Evolutionary conservation across 2,113 vertebrate species (phyloP), one percentile per base, ranked within the genome.

Genomic region (Pimephales promelas): DNA sequence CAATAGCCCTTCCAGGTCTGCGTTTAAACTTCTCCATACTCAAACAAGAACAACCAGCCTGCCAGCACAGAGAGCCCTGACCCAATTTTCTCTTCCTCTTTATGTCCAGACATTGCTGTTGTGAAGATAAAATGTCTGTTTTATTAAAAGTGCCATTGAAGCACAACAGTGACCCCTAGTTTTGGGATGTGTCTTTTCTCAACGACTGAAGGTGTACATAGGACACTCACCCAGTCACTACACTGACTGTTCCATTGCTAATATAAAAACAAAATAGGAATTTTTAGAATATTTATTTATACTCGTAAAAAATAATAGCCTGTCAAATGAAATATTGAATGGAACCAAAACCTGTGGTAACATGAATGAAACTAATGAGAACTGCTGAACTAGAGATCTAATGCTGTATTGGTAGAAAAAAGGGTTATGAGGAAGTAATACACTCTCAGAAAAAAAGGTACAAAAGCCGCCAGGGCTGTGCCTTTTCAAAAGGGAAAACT

Each of bases 41-140:
- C 89, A 90, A 92, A 87, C 90, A 92, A 89, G 89, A 93, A 86
- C 91, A 91, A 91, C 90, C 92, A 93, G 92, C 91, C 90, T 93
- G 92, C 91, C 90, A 91, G 93, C 91, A 90, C 85, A 91, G 89
- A 90, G 92, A 93, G 92, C 90, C 92, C 90, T 89, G 87, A 87
- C 90, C 90, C 89, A 62, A 75, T 89, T 91, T 86, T 89, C 88
- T 82, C 89, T 86, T 85, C 90, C 91, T 91, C 91, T 92, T 92
- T 92, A 88, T 92, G 92, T 94, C 91, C 94, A 95, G 94, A 93
- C 94, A 94, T 94, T 94, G 93, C 94, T 94, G 94, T 95, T 94
- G 94, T 95, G 93, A 94, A 93, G 93, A 95, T 94, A 91, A 95
- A 93, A 94, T 95, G 94, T 95, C 93, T 94, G 94, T 95, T 94